A percentile compares a stretch with the other conserved stretches of the same genome.
Conservation (phyloP, 2,888 invertebrate genomes). For the Ormyrus pomaceus region DNA sequence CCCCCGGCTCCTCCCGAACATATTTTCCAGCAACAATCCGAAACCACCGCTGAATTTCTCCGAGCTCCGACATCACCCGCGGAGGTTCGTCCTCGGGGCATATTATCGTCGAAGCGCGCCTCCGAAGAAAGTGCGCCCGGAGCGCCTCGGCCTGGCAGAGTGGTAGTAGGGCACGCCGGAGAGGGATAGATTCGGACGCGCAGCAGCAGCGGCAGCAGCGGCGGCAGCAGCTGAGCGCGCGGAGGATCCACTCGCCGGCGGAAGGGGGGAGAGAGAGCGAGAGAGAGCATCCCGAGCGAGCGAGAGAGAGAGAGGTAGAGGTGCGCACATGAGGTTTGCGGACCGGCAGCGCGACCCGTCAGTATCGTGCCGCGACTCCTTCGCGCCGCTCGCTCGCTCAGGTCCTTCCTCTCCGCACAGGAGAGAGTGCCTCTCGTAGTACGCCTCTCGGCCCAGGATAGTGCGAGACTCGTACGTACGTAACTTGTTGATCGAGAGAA, state of each 20-base stretch:
- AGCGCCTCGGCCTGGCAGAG: not conserved
- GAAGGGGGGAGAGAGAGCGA: not conserved
- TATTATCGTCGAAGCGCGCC: too few species aligned
- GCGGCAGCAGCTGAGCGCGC: not conserved
- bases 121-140: too few species aligned
- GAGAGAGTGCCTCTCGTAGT: too few species aligned
- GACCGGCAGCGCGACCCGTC: slow-evolving; percentile 69
- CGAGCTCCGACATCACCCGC: too few species aligned
- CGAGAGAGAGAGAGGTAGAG: slow-evolving; percentile 36
- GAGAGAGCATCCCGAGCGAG: slow-evolving; percentile 16
- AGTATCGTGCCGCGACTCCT: slow-evolving; percentile 73
- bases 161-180: not conserved
- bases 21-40: too few species aligned
- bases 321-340: slow-evolving; percentile 69
- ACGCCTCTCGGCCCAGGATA: too few species aligned
- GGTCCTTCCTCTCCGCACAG: too few species aligned
- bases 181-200: not conserved
- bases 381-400: slow-evolving; percentile 66
- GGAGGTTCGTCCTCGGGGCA: too few species aligned
- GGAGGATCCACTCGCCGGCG: not conserved
- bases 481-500: too few species aligned
- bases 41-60: too few species aligned
- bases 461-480: slow-evolving; percentile 12
- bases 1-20: too few species aligned
- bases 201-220: not conserved